These are phyloP conservation scores for Campaea margaritaria DNA, from an alignment of 2,888 invertebrate genomes.

Conservation along the genomic window DNA sequence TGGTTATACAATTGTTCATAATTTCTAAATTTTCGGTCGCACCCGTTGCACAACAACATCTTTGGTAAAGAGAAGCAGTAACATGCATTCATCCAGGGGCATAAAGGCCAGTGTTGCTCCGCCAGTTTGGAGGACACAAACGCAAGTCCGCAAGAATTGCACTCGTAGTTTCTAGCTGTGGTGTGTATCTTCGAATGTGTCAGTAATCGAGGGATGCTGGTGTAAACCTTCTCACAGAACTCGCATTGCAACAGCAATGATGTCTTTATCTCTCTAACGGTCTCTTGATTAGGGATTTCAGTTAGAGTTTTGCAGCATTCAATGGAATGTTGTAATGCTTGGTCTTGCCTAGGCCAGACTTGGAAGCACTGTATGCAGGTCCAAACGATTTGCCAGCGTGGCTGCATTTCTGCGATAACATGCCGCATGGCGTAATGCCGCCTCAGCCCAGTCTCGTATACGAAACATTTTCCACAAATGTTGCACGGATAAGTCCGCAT, in stretches of 20 bases:
- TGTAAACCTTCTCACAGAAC: conserved; percentile 79
- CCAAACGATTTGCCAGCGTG: conserved; percentile 80
- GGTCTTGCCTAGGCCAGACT: conserved; percentile 76
- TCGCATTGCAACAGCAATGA: conserved; percentile 78
- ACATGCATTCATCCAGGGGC: conserved; percentile 70
- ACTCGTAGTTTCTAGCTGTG: conserved; percentile 88
- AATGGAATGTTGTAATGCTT: conserved; percentile 67
- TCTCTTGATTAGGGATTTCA: conserved; percentile 52
- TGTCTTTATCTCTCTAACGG: conserved; percentile 75
- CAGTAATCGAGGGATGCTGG: conserved; percentile 74
- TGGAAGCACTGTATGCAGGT: conserved; percentile 80
- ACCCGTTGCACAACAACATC: conserved; percentile 75
- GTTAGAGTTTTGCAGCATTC: conserved; percentile 61
- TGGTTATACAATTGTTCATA: conserved; percentile 81
- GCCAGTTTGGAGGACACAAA: conserved; percentile 73
- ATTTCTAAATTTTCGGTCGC: conserved; percentile 78
- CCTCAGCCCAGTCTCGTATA: conserved; percentile 76
- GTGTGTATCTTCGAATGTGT: conserved; percentile 83
- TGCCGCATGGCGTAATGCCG: conserved; percentile 73
- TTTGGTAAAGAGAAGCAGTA: conserved; percentile 76
- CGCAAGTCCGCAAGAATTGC: conserved; percentile 77
- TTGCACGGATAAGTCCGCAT: conserved; percentile 70
- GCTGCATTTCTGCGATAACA: conserved; percentile 62
- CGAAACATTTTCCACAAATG: conserved; percentile 78
- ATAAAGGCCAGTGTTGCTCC: conserved; percentile 74